Evolutionary conservation across 2,797 vertebrate species (phyloP).

Genomic region (Dendrocincla fuliginosa): DNA sequence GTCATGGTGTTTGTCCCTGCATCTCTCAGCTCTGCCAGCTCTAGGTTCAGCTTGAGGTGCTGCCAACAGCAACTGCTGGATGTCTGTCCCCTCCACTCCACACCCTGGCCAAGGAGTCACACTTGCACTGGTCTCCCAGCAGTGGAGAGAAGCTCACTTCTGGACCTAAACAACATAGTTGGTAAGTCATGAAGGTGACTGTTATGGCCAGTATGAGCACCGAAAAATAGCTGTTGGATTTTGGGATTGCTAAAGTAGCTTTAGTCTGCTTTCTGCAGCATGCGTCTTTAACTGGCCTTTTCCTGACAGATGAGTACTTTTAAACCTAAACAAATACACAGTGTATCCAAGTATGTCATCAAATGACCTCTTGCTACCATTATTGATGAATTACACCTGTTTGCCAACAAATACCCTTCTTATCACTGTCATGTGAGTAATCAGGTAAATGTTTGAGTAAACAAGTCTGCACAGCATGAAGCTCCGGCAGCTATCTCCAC

Average conservation of each 20-base stretch:
- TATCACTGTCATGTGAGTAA: conserved; percentile 47
- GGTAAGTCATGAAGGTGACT: background rate
- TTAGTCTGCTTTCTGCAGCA: background rate
- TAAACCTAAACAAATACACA: conserved; percentile 42
- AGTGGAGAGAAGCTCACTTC: background rate
- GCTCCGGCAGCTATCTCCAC: background rate
- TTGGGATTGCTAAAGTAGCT: background rate
- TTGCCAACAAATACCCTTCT: conserved; percentile 35
- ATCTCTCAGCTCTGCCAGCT: background rate
- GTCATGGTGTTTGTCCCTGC: fast-evolving
- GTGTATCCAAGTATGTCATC: conserved; percentile 32
- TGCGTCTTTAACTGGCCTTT: background rate
- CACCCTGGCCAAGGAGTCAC: background rate
- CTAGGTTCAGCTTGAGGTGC: fast-evolving
- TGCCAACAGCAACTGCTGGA: background rate
- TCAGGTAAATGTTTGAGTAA: conserved; percentile 44
- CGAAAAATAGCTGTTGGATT: background rate
- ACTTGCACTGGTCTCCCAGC: background rate
- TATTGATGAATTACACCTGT: conserved; percentile 64
- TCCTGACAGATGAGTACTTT: conserved; percentile 19
- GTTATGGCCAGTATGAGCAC: background rate
- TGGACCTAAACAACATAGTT: background rate
- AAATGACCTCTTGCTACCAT: conserved; percentile 47
- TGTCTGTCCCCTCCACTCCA: no score
- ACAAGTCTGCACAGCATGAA: background rate